These are phyloP conservation scores for Potorous gilbertii DNA, from an alignment of 2,797 vertebrate genomes.

Conservation along the genomic window DNA sequence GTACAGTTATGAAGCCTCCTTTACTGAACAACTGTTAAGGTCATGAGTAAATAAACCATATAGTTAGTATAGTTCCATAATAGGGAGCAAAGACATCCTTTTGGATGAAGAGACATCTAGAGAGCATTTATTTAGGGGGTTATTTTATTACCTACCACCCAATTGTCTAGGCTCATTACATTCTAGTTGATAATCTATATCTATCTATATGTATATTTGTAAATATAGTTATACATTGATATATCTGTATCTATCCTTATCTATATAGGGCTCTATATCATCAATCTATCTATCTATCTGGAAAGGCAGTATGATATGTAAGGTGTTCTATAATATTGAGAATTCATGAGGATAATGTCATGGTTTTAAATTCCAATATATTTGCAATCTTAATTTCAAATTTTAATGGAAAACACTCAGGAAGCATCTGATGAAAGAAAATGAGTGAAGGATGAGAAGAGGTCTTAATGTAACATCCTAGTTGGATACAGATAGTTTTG, in stretches of 20 bases:
- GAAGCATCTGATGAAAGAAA: not conserved
- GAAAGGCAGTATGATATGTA: slow-evolving; percentile 1
- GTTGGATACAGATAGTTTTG: not conserved
- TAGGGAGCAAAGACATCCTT: not conserved
- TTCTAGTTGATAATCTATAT: not conserved
- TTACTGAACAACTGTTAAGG: not conserved
- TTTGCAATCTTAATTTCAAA: not conserved
- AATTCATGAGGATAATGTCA: not conserved
- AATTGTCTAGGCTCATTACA: slow-evolving; percentile 6
- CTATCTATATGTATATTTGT: too few relatives aligned
- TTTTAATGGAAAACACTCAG: not conserved
- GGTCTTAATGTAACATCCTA: not conserved
- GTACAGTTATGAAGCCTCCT: not conserved
- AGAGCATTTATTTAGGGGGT: not conserved
- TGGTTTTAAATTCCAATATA: slow-evolving; percentile 13
- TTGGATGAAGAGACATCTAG: not conserved
- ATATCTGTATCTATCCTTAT: not conserved
- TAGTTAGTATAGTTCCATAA: not conserved
- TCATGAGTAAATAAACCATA: not conserved
- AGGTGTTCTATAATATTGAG: slow-evolving; percentile 40
- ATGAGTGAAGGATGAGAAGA: not conserved
- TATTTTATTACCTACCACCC: not conserved
- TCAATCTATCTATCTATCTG: slow-evolving; percentile 31
- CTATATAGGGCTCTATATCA: not conserved
- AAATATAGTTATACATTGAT: not conserved